phyloP scores from a whole-genome alignment of 2,113 vertebrate genomes.

The Panthera tigris region DNA sequence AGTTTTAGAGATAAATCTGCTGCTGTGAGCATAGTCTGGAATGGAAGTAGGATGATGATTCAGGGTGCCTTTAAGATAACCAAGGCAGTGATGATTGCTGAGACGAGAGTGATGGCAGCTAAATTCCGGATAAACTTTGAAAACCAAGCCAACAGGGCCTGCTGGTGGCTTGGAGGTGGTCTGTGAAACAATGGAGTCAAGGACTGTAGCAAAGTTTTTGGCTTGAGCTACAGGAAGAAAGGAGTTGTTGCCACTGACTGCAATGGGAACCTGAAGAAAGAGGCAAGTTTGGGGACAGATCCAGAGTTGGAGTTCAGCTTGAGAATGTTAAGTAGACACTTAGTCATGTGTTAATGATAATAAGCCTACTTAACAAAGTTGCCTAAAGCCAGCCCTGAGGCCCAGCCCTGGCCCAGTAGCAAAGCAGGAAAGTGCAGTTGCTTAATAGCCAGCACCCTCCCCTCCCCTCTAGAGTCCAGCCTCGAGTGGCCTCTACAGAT shows the following conservation, averaged over 20 bases:
- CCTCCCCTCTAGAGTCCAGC: background rate
- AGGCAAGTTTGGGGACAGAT: background rate
- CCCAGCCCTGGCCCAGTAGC: background rate
- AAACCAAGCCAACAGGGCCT: background rate
- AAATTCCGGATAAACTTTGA: background rate
- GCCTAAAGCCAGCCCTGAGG: slow-evolving; percentile 21
- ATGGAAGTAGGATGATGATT: background rate
- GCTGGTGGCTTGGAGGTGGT: background rate
- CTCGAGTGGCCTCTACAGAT: background rate
- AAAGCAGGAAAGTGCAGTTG: background rate
- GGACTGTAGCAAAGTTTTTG: background rate
- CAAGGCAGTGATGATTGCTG: background rate
- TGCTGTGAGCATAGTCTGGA: background rate
- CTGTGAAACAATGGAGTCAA: background rate
- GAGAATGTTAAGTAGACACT: slow-evolving; percentile 23
- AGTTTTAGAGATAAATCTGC: background rate
- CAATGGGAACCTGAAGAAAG: background rate
- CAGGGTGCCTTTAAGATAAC: background rate
- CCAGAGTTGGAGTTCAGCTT: background rate
- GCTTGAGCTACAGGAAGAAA: background rate
- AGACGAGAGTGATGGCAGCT: background rate
- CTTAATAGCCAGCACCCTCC: background rate
- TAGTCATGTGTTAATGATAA: slow-evolving; percentile 15
- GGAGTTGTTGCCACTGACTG: background rate
- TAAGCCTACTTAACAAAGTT: slow-evolving; percentile 28